Evolutionary conservation across 2,888 invertebrate genomes (phyloP).

Genomic region (Abscondita cerata): DNA sequence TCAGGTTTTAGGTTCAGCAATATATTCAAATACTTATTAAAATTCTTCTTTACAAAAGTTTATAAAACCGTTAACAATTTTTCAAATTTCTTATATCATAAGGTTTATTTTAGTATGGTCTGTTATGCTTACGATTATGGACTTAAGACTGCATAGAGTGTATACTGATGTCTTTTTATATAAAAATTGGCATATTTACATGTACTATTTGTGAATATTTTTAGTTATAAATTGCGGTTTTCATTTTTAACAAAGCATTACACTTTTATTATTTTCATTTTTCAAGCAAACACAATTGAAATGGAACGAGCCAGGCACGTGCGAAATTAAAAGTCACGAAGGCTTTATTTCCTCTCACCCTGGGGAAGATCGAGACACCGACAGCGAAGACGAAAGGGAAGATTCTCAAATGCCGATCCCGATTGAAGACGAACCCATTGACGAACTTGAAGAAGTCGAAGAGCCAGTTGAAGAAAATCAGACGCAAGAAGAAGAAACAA

Average conservation of each 20-base stretch:
- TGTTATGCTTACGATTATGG: no score
- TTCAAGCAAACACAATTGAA: constrained; percentile 59
- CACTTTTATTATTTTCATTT: no score
- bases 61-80: no score
- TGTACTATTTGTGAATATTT: no score
- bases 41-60: no score
- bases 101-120: no score
- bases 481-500: constrained; percentile 10
- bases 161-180: no score
- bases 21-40: no score
- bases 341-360: constrained; percentile 71
- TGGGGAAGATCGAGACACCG: constrained; percentile 68
- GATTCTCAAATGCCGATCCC: constrained; percentile 53
- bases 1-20: no score
- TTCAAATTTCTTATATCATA: no score
- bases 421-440: constrained; percentile 56
- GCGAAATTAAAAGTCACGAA: constrained; percentile 63
- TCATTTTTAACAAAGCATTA: neutral
- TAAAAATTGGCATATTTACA: no score
- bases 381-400: constrained; percentile 68
- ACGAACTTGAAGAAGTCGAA: constrained; percentile 20
- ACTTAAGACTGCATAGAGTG: no score
- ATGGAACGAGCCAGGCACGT: constrained; percentile 70
- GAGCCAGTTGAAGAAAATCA: constrained; percentile 1
- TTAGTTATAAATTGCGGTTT: neutral